Conservation (phyloP, 2,888 invertebrate genomes). For the Augochlorella aurata region DNA sequence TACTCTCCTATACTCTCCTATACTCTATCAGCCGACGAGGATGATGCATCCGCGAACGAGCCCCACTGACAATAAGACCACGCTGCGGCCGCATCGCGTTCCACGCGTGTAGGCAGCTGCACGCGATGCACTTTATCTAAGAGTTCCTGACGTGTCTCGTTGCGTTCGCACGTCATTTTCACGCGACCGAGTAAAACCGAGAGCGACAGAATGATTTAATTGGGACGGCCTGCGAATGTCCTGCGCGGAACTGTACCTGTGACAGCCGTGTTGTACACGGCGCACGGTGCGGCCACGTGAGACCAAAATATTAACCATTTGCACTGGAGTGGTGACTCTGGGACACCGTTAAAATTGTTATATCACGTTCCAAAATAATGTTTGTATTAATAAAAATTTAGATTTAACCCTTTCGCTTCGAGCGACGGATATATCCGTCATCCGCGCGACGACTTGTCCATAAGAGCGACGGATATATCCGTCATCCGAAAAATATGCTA, state of each 20-base stretch:
- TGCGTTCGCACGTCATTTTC: slow-evolving; percentile 41
- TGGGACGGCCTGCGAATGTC: neutral
- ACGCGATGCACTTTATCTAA: slow-evolving; percentile 49
- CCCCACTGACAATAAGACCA: slow-evolving; percentile 50
- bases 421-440: too few relatives aligned
- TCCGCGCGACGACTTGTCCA: too few relatives aligned
- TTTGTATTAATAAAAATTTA: too few relatives aligned
- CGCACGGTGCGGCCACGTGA: too few relatives aligned
- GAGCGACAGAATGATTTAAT: slow-evolving; percentile 31
- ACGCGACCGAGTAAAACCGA: slow-evolving; percentile 35
- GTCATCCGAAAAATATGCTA: too few relatives aligned
- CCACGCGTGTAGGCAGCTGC: slow-evolving; percentile 44
- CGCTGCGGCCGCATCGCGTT: slow-evolving; percentile 17
- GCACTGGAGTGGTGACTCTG: too few relatives aligned
- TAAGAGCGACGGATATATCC: too few relatives aligned
- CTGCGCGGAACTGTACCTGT: neutral
- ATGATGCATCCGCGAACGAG: slow-evolving; percentile 13
- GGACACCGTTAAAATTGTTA: too few relatives aligned
- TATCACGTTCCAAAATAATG: too few relatives aligned
- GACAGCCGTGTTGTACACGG: too few relatives aligned
- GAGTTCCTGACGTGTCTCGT: slow-evolving; percentile 25
- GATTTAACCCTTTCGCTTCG: too few relatives aligned
- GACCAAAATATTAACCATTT: neutral
- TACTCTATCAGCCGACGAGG: slow-evolving; percentile 1
- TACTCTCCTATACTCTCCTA: neutral